Percentiles rank a stretch among this genome's conserved stretches.
These are phyloP conservation scores for Mugil cephalus DNA, from an alignment of 2,113 vertebrate species.

Conservation along the genomic window DNA sequence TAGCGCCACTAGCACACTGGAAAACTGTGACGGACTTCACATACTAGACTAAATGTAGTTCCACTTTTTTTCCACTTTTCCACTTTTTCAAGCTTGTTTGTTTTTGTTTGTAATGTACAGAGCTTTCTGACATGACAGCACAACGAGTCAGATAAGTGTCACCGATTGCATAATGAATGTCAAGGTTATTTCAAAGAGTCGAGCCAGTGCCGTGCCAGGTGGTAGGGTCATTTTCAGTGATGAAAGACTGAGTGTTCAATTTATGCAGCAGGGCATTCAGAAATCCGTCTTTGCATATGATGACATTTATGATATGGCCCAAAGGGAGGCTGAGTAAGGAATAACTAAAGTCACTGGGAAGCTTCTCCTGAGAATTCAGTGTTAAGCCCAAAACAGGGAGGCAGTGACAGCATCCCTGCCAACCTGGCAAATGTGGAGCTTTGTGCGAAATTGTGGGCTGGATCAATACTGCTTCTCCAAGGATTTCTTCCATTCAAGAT, in stretches of 20 bases:
- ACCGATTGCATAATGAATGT: slow-evolving; percentile 48
- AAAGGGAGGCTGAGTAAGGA: slow-evolving; percentile 66
- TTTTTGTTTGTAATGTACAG: too few species aligned
- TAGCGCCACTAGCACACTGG: too few species aligned
- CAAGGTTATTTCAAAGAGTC: slow-evolving; percentile 41
- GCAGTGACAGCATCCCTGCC: slow-evolving; percentile 60
- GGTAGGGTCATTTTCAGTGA: slow-evolving; percentile 28
- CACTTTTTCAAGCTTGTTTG: too few species aligned
- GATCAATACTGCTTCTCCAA: slow-evolving; percentile 74
- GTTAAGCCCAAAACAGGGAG: slow-evolving; percentile 66
- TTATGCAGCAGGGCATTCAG: slow-evolving; percentile 60
- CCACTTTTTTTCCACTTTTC: too few species aligned
- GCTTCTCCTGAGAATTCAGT: slow-evolving; percentile 43
- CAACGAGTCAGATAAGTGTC: slow-evolving; percentile 12
- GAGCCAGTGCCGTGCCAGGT: slow-evolving; percentile 27
- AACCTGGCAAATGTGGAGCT: slow-evolving; percentile 56
- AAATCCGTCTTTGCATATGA: slow-evolving; percentile 75
- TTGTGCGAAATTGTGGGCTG: slow-evolving; percentile 67
- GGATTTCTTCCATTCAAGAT: slow-evolving; percentile 72
- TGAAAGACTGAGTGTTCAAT: slow-evolving; percentile 46
- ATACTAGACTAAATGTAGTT: too few species aligned
- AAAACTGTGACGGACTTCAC: too few species aligned
- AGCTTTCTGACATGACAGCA: background rate
- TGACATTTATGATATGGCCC: slow-evolving; percentile 78
- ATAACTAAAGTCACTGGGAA: slow-evolving; percentile 52